Base-by-base conservation (phyloP, 92 coral and sea anemone genomes). In the Heteractis magnifica region DNA sequence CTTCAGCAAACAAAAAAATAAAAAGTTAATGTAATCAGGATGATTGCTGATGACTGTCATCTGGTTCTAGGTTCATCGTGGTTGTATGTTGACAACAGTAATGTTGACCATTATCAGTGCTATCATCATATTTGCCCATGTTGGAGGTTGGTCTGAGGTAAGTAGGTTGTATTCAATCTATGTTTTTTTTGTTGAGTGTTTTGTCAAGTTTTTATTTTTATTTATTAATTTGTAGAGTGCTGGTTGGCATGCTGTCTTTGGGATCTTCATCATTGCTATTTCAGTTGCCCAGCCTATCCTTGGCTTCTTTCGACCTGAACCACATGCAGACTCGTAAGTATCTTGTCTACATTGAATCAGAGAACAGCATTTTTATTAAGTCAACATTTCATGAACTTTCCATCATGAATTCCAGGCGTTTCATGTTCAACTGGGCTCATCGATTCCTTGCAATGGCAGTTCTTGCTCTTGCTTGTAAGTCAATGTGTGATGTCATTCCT, bases 231-330 rank as follows among this genome's bases (percentile, higher is more conserved):
- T 75, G 6, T 20, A 81, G 84, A 82, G 88, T 52, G 88, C 88
- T n/a, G 73, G 73, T 26, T 68, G 44, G 20, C 97, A 93, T 84
- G 91, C 97, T 10, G n/a, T 84, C 56, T 82, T 93, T 65, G 97
- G 97, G 4, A 78, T 89, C 4, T 79, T 90, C 72, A 92, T 89
- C 23, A 77, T 92, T 49, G 85, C 56, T 9, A 82, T 91, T 26
- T 68, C 91, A 11, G 76, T 91, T 16, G 50, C 73, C 10, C 97
- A 93, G 68, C 97, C 97, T 18, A 41, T 85, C 74, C 77, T 91
- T 72, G 97, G 94, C 4, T 81, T 91, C 77, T 89, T 91, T 82
- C 90, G 97, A 23, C 97, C 97, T 52, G 91, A 84, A 62, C 91
- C 92, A 6, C 79, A 84, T 75, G 71, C 74, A 5, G 21, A 58